Evolutionary conservation across 2,113 vertebrate species (phyloP).

Genomic region (Sciurus niger): DNA sequence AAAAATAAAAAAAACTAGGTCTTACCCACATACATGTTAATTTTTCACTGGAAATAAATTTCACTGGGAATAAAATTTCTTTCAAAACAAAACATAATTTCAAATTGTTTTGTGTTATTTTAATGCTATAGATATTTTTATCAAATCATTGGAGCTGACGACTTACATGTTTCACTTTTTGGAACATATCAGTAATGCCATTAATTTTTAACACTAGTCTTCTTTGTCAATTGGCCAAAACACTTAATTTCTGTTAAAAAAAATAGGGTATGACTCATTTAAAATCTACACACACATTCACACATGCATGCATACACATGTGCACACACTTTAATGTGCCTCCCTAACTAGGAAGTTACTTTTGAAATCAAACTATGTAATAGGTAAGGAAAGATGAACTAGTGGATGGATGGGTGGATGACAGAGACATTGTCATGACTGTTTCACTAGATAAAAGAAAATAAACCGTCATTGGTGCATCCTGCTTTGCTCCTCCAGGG

Average conservation of each 20-base stretch:
- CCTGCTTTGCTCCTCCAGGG: not conserved
- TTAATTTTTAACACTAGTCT: not conserved
- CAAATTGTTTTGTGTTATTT: not conserved
- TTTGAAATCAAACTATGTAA: not conserved
- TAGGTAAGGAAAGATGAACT: not conserved
- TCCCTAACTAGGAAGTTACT: not conserved
- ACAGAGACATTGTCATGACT: not conserved
- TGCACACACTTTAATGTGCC: not conserved
- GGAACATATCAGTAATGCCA: not conserved
- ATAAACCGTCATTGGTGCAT: not conserved
- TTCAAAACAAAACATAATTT: not conserved
- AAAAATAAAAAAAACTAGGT: not conserved
- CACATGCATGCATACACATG: not conserved
- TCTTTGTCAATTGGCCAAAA: not conserved
- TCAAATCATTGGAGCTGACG: not conserved
- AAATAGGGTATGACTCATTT: not conserved
- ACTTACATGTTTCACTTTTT: not conserved
- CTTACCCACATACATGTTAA: rapidly evolving
- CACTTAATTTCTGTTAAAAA: not conserved
- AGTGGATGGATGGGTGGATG: not conserved
- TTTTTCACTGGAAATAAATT: too few relatives aligned
- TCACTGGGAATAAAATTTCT: not conserved
- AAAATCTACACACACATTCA: not conserved
- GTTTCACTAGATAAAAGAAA: not conserved
- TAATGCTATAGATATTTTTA: not conserved